Evolutionary conservation across 2,797 vertebrate genomes (phyloP), one percentile per base, ranked within the genome.

Genomic region (Eptatretus atami): DNA sequence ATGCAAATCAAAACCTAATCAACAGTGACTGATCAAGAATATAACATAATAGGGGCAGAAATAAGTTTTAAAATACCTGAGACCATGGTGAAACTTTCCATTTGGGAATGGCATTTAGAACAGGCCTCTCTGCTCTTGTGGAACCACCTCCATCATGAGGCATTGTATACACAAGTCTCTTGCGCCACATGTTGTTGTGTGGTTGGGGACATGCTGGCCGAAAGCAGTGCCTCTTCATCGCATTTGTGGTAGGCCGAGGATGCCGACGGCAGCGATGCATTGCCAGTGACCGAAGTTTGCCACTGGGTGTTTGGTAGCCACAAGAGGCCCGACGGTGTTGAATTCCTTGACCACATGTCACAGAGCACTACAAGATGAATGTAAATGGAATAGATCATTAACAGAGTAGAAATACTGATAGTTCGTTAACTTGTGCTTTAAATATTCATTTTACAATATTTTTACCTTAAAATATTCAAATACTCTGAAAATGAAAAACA

Each of bases 81-180:
- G 85, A 82, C 90, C 90, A 98, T 10, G 84, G 83, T 0, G 85
- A 93, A 0, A 84, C 74, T 67, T 86, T 88, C 90, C 90, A 98
- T 68, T 77, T 81, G 1, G 77, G 72, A 2, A 75, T 72, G 67
- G 69, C 65, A 2, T 72, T 65, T 19, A 44, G 71, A 31, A 76
- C 69, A 6, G 71, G 12, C 52, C 64, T 0, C 69, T 74, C 12
- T 73, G 76, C 0, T 70, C 68, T 1, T 72, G 68, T 13, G 67
- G 68, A 44, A 44, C 31, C 31, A 8, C 31, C 31, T 44, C 31
- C 31, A 44, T 44, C 31, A 44, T 44, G 4, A 44, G 31, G 31
- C 31, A 44, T 8, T 44, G 31, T 44, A 8, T 44, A 44, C 6
- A 44, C 4, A 44, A 44, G 31, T 44, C 31, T 44, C 31, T 44